Evolutionary conservation across 2,113 vertebrate genomes (phyloP).

Genomic region (Charina bottae): DNA sequence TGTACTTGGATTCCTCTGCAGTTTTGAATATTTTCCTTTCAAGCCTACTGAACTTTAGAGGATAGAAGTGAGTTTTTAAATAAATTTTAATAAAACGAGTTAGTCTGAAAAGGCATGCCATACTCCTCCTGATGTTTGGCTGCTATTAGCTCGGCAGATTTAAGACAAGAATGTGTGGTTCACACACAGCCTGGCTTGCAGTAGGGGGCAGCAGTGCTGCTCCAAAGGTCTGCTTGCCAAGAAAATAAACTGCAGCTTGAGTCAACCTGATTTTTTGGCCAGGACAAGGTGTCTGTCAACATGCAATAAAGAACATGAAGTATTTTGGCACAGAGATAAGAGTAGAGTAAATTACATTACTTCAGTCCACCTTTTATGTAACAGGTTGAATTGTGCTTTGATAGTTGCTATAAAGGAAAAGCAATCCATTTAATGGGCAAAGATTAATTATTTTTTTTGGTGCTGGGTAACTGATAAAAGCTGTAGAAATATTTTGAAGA

Average conservation of each 20-base stretch:
- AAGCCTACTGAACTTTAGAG: neutral
- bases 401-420: neutral
- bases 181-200: neutral
- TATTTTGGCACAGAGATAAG: conserved; percentile 50
- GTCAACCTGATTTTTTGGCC: neutral
- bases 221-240: neutral
- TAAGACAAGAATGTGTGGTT: neutral
- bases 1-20: neutral
- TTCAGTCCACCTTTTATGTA: neutral
- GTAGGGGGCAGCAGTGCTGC: neutral
- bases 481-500: neutral
- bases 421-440: neutral
- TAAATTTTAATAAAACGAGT: neutral
- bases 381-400: neutral
- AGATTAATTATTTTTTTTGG: neutral
- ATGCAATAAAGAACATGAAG: conserved; percentile 60
- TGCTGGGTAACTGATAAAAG: neutral
- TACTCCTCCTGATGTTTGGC: neutral
- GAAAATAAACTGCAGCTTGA: conserved; percentile 4
- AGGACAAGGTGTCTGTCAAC: conserved; percentile 30
- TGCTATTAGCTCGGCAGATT: neutral
- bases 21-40: neutral
- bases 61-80: neutral
- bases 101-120: neutral
- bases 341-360: neutral